Base-by-base conservation (phyloP, 2,113 vertebrate species). In the Ammodytes dubius region DNA sequence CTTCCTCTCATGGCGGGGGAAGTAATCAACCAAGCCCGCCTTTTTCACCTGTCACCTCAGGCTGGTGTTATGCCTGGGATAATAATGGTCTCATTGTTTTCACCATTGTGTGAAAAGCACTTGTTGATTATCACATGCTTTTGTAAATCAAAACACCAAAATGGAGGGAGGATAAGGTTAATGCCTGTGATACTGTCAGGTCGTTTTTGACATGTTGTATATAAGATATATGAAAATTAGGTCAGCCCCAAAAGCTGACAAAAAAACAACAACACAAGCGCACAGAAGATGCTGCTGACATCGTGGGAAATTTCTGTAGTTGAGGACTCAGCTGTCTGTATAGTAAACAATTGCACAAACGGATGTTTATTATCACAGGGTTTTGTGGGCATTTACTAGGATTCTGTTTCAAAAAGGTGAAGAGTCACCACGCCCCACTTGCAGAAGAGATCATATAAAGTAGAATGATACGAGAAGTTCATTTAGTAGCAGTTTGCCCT, bases 371-470 rank as follows among this genome's bases (percentile, higher is more conserved):
- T 69, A 81, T 81, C 19, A 67, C 65, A 58, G 56, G 71, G 71
- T 47, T 80, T 82, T 39, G 14, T 14, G 42, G 40, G 47, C 14
- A 60, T 78, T 87, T 85, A 59, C 54, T 19, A 15, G 74, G 74
- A 74, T 83, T 86, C 79, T 64, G 49, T 63, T 84, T 77, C 60
- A 87, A 59, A 27, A 54, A 67, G 37, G 46, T 67, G 67, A 88
- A 56, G 54, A 77, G 71, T 71, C 46, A 58, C 84, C 88, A 87
- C 86, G 47, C 86, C 88, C 72, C 70, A 53, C 47, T 76, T 50
- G 13, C 43, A 61, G 58, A 74, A 12, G 42, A 76, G 78, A 88
- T 92, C 83, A 84, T 67, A 84, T 93, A 90, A 69, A 84, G 74
- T 78, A 12, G 10, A 70, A 61, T 67, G 47, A 73, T 65, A 43